Base-by-base conservation (phyloP, 37 sponge, comb jelly and placozoan genomes). In the Ianthella basta region DNA sequence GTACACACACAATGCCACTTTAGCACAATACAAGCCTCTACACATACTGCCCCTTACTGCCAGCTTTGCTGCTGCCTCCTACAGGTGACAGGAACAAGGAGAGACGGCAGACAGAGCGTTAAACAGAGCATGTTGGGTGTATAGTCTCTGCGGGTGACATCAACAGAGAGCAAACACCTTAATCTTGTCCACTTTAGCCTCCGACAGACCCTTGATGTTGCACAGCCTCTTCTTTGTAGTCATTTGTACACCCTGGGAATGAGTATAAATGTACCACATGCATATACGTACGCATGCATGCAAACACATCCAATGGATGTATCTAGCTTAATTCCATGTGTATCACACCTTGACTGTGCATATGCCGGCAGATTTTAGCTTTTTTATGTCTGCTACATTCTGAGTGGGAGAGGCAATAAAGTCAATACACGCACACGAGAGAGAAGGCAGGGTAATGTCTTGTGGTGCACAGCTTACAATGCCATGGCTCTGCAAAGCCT, bases 111-210 rank as follows among this genome's bases (percentile, higher is more conserved):
- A 12, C 25, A 55, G 16, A n/a, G n/a, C n/a, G n/a, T n/a, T n/a
- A n/a, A n/a, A n/a, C n/a, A n/a, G n/a, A n/a, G n/a, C 21, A 3
- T 0, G 59, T 21, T 25, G 18, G 13, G 13, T 54, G 24, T 53
- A 15, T 38, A 20, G 19, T 20, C 19, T 79, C 37, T 29, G 10
- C 18, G 23, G 64, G 3, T 29, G 24, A 34, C 23, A 60, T 8
- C 55, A 4, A 4, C 3, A 59, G 25, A 56, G 2, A 41, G 29
- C 29, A 30, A 2, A 55, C 75, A 91, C 99, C 77, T 99, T 99
- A 8, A 99, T 97, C 63, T 99, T 99, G 80, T 99, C 99, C 34
- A 99, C 99, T 86, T 99, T 99, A 15, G 99, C 97, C 41, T 99
- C 99, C 21, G 97, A 95, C 13, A 99, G 68, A 8, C 99, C 99